phyloP scores from a whole-genome alignment of 2,113 vertebrate species.

The Thinocorus orbignyianus region DNA sequence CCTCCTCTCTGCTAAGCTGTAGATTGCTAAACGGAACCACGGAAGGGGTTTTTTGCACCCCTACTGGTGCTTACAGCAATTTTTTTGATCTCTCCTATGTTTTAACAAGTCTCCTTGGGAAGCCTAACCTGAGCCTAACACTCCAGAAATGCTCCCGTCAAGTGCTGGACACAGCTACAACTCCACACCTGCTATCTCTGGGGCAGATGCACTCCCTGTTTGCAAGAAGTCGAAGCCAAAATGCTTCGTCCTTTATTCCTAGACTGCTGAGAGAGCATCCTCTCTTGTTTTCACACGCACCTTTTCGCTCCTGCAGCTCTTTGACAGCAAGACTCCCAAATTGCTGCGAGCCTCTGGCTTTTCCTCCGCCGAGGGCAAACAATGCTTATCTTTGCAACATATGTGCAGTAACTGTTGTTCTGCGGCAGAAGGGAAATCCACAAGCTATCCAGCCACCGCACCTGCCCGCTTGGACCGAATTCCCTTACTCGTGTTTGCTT shows the following conservation, averaged over 20 bases:
- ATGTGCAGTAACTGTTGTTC: background rate
- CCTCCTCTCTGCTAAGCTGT: constrained; percentile 6
- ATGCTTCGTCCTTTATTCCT: background rate
- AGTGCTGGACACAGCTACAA: background rate
- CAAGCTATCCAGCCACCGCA: constrained; percentile 48
- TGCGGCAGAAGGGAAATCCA: constrained; percentile 50
- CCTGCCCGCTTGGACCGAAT: constrained; percentile 43
- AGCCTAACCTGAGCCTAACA: background rate
- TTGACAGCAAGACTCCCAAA: background rate
- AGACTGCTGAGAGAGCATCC: background rate
- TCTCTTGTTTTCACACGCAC: background rate
- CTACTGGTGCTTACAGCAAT: background rate
- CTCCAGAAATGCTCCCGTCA: background rate
- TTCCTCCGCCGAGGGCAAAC: background rate
- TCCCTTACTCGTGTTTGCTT: background rate
- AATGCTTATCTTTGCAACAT: constrained; percentile 6
- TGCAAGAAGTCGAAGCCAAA: background rate
- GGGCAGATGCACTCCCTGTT: background rate
- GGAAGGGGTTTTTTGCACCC: background rate
- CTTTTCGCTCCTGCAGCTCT: background rate
- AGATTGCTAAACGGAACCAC: background rate
- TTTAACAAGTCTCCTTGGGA: background rate
- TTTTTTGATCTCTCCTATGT: background rate
- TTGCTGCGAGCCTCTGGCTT: background rate
- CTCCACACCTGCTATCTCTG: rapidly evolving